A percentile compares a stretch with the other conserved stretches of the same genome.
Conservation (phyloP, 2,797 vertebrate genomes). For the Neopelma chrysocephalum region DNA sequence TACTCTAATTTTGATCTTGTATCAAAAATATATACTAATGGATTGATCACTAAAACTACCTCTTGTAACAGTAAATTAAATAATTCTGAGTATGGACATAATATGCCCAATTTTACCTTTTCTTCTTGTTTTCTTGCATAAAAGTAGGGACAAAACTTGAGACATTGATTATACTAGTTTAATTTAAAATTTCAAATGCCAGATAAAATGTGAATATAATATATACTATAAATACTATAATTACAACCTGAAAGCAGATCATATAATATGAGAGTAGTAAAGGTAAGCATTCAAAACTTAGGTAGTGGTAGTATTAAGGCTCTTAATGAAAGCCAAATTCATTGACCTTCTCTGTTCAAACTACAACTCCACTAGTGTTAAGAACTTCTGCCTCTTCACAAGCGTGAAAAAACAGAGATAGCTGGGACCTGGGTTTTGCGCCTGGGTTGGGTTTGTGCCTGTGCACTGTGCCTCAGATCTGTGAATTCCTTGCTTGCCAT, state of each 20-base stretch:
- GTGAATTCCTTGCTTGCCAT: background rate
- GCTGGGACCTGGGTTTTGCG: rapidly evolving
- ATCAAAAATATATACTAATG: background rate
- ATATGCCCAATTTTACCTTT: background rate
- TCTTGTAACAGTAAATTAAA: background rate
- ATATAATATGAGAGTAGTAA: background rate
- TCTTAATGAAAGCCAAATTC: background rate
- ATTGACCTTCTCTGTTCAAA: background rate
- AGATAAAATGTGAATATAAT: background rate
- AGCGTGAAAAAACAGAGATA: background rate
- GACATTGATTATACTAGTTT: background rate
- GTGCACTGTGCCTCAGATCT: background rate
- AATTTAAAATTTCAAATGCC: background rate
- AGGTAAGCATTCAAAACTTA: background rate
- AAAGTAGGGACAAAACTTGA: background rate
- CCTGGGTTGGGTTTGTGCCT: background rate
- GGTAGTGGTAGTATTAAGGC: background rate
- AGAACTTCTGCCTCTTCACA: background rate
- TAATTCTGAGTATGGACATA: background rate
- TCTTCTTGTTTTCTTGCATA: background rate
- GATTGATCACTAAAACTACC: background rate
- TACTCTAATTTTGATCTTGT: background rate
- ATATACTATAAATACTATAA: background rate
- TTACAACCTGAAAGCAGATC: background rate
- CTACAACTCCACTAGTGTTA: background rate